Evolutionary conservation across 2,797 vertebrate species (phyloP), one percentile per base, ranked within the genome.

Genomic region (Tinamus major): DNA sequence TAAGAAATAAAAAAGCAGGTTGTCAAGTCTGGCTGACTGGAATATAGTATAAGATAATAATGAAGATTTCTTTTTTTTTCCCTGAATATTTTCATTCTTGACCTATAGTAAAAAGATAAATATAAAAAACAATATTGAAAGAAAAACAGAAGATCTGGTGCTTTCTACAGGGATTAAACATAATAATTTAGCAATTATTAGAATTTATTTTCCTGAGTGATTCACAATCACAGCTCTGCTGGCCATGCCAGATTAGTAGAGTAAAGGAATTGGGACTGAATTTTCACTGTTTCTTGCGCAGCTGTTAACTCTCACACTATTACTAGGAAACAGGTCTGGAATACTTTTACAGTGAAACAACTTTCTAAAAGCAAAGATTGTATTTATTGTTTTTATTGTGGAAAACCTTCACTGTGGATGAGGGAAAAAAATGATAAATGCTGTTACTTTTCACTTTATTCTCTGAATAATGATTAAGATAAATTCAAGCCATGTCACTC

Each of bases 201-300:
- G 72, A 48, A 9, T 76, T 87, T 84, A 49, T 39, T 87, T 87
- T 83, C 31, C 55, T 84, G 10, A 35, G 14, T 67, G 65, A 71
- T 61, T 75, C 48, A 75, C 49, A 49, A 31, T 72, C 31, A 44
- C 42, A 84, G 10, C 19, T 79, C 33, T 75, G 35, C 48, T 82
- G 0, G 0, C 18, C 13, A 5, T 72, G 27, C 41, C 44, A 80
- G 68, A 20, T 14, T 82, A 48, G 33, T 85, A 35, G 85, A 89
- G 13, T 46, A 62, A 79, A 91, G 72, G 82, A 94, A 92, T 16
- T 69, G 80, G 61, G 35, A 29, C 48, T 92, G 58, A 92, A 79
- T 64, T 31, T 31, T 29, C 39, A 64, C 61, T 39, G 15, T 41
- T 63, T 63, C 44, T 65, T 31, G 44, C 23, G 39, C 35, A 62